Percentiles rank a stretch among this genome's conserved stretches.
phyloP scores from a whole-genome alignment of 1,140 invertebrate genomes.

The Drosophila melanica region DNA sequence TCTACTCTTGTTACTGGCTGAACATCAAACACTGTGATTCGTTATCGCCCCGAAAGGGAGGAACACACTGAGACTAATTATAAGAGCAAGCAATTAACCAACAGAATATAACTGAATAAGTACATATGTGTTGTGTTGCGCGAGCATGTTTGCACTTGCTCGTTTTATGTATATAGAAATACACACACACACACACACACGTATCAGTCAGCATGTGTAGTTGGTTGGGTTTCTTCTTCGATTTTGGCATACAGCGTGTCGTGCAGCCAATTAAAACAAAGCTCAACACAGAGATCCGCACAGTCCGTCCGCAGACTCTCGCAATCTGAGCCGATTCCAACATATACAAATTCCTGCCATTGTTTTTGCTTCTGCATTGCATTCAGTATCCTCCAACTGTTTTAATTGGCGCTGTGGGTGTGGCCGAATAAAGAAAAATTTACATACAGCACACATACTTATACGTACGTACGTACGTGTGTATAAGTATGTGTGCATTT shows the following conservation, averaged over 20 bases:
- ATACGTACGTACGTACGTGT: slow-evolving; percentile 2
- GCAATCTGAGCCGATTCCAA: background rate
- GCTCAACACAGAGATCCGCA: background rate
- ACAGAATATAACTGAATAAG: slow-evolving; percentile 1
- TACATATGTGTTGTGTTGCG: background rate
- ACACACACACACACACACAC: no score
- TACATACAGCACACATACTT: slow-evolving; percentile 18
- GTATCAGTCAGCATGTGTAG: no score
- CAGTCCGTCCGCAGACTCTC: background rate
- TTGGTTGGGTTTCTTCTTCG: background rate
- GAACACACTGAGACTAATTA: slow-evolving; percentile 55
- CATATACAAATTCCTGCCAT: slow-evolving; percentile 1
- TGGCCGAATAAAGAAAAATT: slow-evolving; percentile 40
- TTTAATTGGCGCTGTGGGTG: slow-evolving; percentile 45
- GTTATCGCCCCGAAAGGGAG: slow-evolving; percentile 55
- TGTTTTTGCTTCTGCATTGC: background rate
- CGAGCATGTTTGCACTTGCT: background rate
- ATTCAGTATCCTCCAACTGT: slow-evolving; percentile 6
- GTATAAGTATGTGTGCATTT: slow-evolving; percentile 3
- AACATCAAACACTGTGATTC: slow-evolving; percentile 53
- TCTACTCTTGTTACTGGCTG: slow-evolving; percentile 55
- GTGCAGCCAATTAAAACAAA: slow-evolving; percentile 56
- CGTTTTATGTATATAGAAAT: no score
- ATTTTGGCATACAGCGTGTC: background rate
- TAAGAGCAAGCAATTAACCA: slow-evolving; percentile 51